Base-by-base conservation (phyloP, 1,140 invertebrate genomes). In the Trigoniulus corallinus region DNA sequence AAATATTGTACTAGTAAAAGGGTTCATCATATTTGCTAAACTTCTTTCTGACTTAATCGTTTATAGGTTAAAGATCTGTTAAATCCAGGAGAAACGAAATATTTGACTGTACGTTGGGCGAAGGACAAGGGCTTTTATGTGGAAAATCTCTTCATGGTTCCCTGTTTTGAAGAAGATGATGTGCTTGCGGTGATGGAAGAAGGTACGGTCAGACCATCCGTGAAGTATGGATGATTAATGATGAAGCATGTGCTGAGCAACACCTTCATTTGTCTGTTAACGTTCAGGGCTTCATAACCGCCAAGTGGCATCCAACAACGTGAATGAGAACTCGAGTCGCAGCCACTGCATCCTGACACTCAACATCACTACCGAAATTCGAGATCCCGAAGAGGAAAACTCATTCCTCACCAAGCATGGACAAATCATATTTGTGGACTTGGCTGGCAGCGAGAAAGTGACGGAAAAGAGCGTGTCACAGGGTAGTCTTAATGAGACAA, bases 341-440 rank as follows among this genome's bases (percentile, higher is more conserved):
- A 95, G 89, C 57, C 93, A 98, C 69, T 92, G 92, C 1, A 81
- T 98, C 48, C 76, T 98, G 29, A 91, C 88, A 1, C 81, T 94
- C 29, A 78, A 82, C 58, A 82, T 78, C 42, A 80, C 81, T 2
- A 82, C 83, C 1, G 86, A 88, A 63, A 65, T 71, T 0, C 60
- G 65, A 57, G 67, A 71, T 47, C 63, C 66, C 0, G 82, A 85
- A 58, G 80, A 83, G 50, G 80, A 82, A 15, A 40, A 65, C 26
- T 80, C 85, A n/a, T 84, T 83, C 55, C 79, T 87, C 53, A 81
- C 82, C 20, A 80, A 81, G 57, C 83, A 86, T 59, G 88, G 87
- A n/a, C 88, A 89, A 67, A 79, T 92, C 37, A 92, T 93, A 71
- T 87, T 96, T 60, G 89, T 96, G 1, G 91, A 96, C 63, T 67